Evolutionary conservation across 2,888 invertebrate species (phyloP), one percentile per base, ranked within the genome.

Genomic region (Orgyia antiqua): DNA sequence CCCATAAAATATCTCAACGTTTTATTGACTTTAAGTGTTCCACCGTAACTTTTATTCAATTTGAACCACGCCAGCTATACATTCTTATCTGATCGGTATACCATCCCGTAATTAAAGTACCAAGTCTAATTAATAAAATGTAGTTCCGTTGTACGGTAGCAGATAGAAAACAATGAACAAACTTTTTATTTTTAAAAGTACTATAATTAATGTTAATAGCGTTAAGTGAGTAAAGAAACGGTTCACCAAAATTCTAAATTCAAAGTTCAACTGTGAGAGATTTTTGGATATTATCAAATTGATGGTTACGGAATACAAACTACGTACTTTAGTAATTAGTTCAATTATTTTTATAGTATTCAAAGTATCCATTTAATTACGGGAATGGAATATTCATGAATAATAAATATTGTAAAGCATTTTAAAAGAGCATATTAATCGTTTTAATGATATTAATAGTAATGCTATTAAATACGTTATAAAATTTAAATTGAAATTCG

Each of bases 111-210:
- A 82, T 79, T 78, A 78, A 77, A 73, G 67, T 63, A 60, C 67
- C 64, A 63, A 62, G 54, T 66, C 71, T 80, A 83, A 83, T 83
- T 82, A 80, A 79, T 75, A 57, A 74, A 80, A 77, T 74, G 78
- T 76, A 71, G 65, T 72, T 72, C 60, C 63, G 58, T 60, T 47
- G 49, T 39, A 47, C 54, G 36, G 52, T 51, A 54, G 52, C 42
- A 26, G 53, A 38, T 42, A 61, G 61, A 55, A 63, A 72, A 79
- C 80, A 79, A 78, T 76, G 70, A 67, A 59, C 53, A 57, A 62
- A 65, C 71, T 68, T 71, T 69, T 68, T 58, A 27, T 26, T 44
- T 50, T 54, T 50, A 45, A 52, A 59, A 57, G 52, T 56, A 46
- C 54, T 52, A 72, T 79, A 80, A 83, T 80, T 82, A 77, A 70